Conservation (phyloP, 2,888 invertebrate species). For the Aspidiotus rigidus region DNA sequence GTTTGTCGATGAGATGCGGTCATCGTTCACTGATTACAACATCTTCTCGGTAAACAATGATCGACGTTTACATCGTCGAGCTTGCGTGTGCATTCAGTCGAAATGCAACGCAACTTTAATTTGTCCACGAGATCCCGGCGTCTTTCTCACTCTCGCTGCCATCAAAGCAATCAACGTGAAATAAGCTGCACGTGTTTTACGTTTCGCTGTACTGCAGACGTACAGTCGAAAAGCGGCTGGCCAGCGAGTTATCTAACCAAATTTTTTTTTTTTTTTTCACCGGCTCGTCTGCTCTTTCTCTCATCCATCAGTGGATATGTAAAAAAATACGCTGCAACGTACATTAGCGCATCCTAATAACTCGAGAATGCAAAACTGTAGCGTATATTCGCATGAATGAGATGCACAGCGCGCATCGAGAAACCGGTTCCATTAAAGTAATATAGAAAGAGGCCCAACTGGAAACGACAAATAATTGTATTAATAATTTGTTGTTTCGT, state of each 20-base stretch:
- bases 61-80: conserved; percentile 4
- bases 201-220: too few species aligned
- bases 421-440: conserved; percentile 4
- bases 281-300: too few species aligned
- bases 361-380: too few species aligned
- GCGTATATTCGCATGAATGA: not conserved
- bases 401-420: not conserved
- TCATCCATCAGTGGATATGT: too few species aligned
- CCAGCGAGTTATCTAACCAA: too few species aligned
- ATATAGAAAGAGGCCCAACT: not conserved
- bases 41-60: not conserved
- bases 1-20: conserved; percentile 2
- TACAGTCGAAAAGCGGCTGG: too few species aligned
- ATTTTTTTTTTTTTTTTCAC: too few species aligned
- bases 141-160: not conserved
- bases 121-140: not conserved
- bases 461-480: conserved; percentile 1
- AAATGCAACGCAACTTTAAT: not conserved
- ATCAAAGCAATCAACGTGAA: not conserved
- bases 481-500: not conserved
- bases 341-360: too few species aligned
- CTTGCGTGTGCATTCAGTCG: not conserved
- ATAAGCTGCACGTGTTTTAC: not conserved
- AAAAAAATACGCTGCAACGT: too few species aligned
- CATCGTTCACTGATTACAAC: conserved; percentile 4